These are phyloP conservation scores for Cydia pomonella DNA, from an alignment of 1,140 invertebrate genomes.

Conservation along the genomic window DNA sequence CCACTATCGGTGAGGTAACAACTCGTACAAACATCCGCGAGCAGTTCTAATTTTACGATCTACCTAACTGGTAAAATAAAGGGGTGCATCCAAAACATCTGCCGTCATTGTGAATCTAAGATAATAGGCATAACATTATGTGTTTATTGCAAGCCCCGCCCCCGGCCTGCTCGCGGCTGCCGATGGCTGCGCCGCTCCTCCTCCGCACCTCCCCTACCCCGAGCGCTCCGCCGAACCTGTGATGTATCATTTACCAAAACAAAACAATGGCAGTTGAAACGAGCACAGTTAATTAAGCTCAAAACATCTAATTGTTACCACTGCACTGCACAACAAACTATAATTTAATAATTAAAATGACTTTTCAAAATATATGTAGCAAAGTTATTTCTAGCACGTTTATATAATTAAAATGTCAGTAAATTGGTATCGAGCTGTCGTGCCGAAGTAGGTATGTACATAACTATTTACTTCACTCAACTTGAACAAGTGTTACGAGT, in stretches of 20 bases:
- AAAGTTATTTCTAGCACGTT: not conserved
- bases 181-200: not conserved
- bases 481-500: not conserved
- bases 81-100: slow-evolving; percentile 56
- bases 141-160: not conserved
- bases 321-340: slow-evolving; percentile 8
- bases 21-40: slow-evolving; percentile 70
- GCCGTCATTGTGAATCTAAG: not conserved
- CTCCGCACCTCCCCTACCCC: not conserved
- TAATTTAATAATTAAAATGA: not conserved
- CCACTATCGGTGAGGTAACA: slow-evolving; percentile 78
- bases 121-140: not conserved
- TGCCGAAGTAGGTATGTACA: not conserved
- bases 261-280: not conserved
- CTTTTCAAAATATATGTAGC: not conserved
- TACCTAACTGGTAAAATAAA: slow-evolving; percentile 63
- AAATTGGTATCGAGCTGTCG: not conserved
- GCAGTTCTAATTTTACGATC: slow-evolving; percentile 64
- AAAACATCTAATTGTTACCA: slow-evolving; percentile 1
- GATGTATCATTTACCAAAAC: not conserved
- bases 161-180: not conserved
- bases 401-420: not conserved
- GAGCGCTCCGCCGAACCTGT: not conserved
- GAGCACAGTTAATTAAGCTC: not conserved
- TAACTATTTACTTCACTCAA: not conserved